These are phyloP conservation scores for Trichogramma dendrolimi DNA, from an alignment of 2,888 invertebrate species.

Conservation along the genomic window DNA sequence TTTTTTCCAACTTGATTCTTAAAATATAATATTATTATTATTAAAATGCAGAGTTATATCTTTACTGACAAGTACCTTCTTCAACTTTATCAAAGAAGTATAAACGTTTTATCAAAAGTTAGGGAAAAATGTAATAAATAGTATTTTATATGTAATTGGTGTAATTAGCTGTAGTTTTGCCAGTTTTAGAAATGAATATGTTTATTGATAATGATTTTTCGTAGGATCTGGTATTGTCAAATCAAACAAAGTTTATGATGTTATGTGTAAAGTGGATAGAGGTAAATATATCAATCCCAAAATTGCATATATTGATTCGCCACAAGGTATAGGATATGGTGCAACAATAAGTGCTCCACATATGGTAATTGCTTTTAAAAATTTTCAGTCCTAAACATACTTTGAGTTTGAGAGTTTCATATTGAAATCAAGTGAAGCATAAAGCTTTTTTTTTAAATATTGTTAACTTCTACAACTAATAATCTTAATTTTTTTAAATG, in stretches of 20 bases:
- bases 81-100: too few relatives aligned
- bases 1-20: too few relatives aligned
- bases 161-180: too few relatives aligned
- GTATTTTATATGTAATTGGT: too few relatives aligned
- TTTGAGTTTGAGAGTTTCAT: background rate
- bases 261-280: slow-evolving; percentile 81
- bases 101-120: too few relatives aligned
- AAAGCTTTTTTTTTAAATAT: too few relatives aligned
- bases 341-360: slow-evolving; percentile 96
- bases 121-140: too few relatives aligned
- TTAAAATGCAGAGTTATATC: background rate
- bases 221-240: slow-evolving; percentile 77
- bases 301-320: slow-evolving; percentile 80
- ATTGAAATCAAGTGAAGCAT: too few relatives aligned
- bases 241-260: slow-evolving; percentile 69
- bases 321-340: slow-evolving; percentile 89
- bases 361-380: slow-evolving; percentile 66
- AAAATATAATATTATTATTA: background rate
- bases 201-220: slow-evolving; percentile 35
- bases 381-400: background rate
- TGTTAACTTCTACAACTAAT: too few relatives aligned
- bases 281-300: slow-evolving; percentile 68
- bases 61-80: too few relatives aligned
- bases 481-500: too few relatives aligned
- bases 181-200: too few relatives aligned